phyloP scores from a whole-genome alignment of 2,797 vertebrate genomes.

The Macrochelys suwanniensis region DNA sequence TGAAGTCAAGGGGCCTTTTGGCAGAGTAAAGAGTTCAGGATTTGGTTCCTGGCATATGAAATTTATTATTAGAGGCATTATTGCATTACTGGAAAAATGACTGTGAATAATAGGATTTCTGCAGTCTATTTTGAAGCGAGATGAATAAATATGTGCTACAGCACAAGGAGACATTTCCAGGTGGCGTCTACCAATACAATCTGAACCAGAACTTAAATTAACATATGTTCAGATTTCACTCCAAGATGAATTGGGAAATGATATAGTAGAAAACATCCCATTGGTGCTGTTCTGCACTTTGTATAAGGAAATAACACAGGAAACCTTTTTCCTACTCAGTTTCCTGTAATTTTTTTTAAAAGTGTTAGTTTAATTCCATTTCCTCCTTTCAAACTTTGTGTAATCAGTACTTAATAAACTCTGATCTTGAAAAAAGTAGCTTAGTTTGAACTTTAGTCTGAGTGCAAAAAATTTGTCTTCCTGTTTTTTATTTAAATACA shows the following conservation, averaged over 20 bases:
- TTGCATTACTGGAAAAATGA: not conserved
- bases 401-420: conserved; percentile 62
- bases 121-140: conserved; percentile 12
- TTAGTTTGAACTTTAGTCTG: conserved; percentile 40
- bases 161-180: conserved; percentile 8
- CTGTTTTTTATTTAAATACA: conserved; percentile 65
- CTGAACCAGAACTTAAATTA: conserved; percentile 36
- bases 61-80: not conserved
- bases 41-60: not conserved
- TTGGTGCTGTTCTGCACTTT: conserved; percentile 63
- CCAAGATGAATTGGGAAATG: conserved; percentile 53
- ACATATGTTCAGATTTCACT: conserved; percentile 37
- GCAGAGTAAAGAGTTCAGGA: not conserved
- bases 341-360: conserved; percentile 74
- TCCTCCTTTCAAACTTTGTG: conserved; percentile 71
- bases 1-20: not conserved
- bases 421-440: conserved; percentile 42
- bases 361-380: conserved; percentile 71
- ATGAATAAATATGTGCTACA: not conserved
- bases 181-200: conserved; percentile 14
- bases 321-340: conserved; percentile 63
- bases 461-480: conserved; percentile 56
- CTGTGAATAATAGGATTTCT: not conserved
- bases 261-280: conserved; percentile 69
- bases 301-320: conserved; percentile 73